A percentile compares a stretch with the other conserved stretches of the same genome.
Conservation (phyloP, 2,797 vertebrate species). For the Bradypodion ventrale region DNA sequence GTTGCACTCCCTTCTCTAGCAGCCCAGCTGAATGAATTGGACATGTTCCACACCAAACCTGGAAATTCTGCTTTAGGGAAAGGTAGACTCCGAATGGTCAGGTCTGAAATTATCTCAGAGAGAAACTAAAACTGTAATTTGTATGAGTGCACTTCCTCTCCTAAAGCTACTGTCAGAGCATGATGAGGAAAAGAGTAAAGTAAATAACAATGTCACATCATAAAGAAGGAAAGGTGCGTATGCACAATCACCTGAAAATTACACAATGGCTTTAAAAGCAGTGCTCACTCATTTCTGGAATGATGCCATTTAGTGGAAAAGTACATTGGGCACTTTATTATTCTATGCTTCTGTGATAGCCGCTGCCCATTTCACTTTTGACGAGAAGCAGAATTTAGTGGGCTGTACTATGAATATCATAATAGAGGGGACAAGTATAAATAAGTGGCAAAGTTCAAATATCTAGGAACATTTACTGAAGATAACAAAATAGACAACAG, state of each 20-base stretch:
- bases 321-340: background rate
- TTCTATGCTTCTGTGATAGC: background rate
- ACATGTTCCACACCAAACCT: slow-evolving; percentile 36
- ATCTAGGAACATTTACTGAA: too few relatives aligned
- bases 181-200: slow-evolving; percentile 24
- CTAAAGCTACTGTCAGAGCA: slow-evolving; percentile 40
- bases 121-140: slow-evolving; percentile 60
- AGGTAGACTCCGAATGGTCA: slow-evolving; percentile 36
- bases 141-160: slow-evolving; percentile 38
- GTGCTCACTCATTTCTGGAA: slow-evolving; percentile 7
- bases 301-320: background rate
- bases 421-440: too few relatives aligned
- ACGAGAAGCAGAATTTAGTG: background rate
- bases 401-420: too few relatives aligned
- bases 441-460: too few relatives aligned
- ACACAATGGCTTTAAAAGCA: slow-evolving; percentile 47
- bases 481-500: too few relatives aligned
- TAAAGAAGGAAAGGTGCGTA: slow-evolving; percentile 26
- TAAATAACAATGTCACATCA: slow-evolving; percentile 45
- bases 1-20: slow-evolving; percentile 47
- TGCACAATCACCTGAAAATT: slow-evolving; percentile 37
- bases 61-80: slow-evolving; percentile 58
- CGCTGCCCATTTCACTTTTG: background rate
- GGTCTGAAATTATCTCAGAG: slow-evolving; percentile 47
- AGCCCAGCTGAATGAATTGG: slow-evolving; percentile 40